A percentile compares a stretch with the other conserved stretches of the same genome.
Evolutionary conservation across 2,113 vertebrate species (phyloP).

Genomic region (Nasalis larvatus): DNA sequence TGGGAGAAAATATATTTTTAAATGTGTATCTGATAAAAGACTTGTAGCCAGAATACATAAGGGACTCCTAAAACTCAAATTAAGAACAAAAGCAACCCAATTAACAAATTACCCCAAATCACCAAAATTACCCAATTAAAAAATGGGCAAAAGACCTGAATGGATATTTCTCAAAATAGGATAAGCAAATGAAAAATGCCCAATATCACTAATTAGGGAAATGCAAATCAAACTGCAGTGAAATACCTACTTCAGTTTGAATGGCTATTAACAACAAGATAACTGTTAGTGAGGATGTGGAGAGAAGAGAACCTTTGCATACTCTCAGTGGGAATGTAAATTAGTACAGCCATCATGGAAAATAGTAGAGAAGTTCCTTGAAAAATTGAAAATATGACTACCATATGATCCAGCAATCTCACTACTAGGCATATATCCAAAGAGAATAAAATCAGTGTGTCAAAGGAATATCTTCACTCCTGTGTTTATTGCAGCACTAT

Average conservation of each 20-base stretch:
- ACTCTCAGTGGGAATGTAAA: background rate
- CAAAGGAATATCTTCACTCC: background rate
- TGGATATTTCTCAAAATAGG: background rate
- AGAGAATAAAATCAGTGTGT: background rate
- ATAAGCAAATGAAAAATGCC: background rate
- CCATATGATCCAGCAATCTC: background rate
- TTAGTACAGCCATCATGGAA: background rate
- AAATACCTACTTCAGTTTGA: background rate
- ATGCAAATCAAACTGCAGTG: background rate
- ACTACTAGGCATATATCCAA: background rate
- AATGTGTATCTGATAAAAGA: background rate
- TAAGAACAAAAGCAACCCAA: background rate
- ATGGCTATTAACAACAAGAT: background rate
- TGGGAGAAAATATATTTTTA: background rate
- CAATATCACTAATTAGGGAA: background rate
- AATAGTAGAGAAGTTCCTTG: background rate
- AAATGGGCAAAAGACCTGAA: background rate
- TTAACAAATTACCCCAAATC: background rate
- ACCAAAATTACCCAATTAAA: background rate
- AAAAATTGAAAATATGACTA: background rate
- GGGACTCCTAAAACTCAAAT: background rate
- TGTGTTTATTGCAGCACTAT: background rate
- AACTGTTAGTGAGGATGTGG: background rate
- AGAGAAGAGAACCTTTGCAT: background rate
- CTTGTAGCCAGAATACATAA: background rate